A percentile compares a stretch with the other conserved stretches of the same genome.
These are phyloP conservation scores for Lycophotia porphyrea DNA, from an alignment of 2,888 invertebrate species.

Conservation along the genomic window DNA sequence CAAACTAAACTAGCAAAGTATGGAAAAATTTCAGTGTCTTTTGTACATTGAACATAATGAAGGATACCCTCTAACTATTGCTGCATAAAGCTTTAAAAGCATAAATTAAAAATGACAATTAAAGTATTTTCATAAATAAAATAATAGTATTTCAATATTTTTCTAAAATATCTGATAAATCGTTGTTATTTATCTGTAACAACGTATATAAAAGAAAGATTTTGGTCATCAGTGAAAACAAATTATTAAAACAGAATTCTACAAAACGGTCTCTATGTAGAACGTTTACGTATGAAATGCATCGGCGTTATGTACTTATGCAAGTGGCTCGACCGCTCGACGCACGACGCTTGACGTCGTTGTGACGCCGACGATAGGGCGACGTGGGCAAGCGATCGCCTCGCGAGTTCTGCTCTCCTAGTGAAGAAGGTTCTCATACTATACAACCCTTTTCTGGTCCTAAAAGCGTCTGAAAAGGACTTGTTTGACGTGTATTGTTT, in stretches of 20 bases:
- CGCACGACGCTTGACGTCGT: slow-evolving; percentile 73
- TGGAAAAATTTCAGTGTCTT: neutral
- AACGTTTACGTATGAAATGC: slow-evolving; percentile 37
- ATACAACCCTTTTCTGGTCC: slow-evolving; percentile 87
- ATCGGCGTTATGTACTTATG: slow-evolving; percentile 67
- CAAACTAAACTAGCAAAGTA: neutral
- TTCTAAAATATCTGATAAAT: neutral
- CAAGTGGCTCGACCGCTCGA: slow-evolving; percentile 75
- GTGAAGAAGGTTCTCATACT: slow-evolving; percentile 83
- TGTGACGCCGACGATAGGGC: slow-evolving; percentile 75
- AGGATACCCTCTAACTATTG: neutral
- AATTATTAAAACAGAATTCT: slow-evolving; percentile 4
- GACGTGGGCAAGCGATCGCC: slow-evolving; percentile 73
- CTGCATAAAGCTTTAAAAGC: neutral
- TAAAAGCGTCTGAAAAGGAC: slow-evolving; percentile 79
- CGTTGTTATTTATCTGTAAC: neutral
- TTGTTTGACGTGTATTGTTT: slow-evolving; percentile 70
- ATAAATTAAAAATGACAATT: neutral
- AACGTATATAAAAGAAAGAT: neutral
- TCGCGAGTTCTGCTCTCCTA: slow-evolving; percentile 78
- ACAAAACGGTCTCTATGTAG: slow-evolving; percentile 25
- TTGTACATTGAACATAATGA: neutral
- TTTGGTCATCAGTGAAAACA: neutral
- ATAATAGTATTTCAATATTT: too few species aligned
- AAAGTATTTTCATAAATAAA: neutral